Evolutionary conservation across 2,797 vertebrate species (phyloP).

Genomic region (Liasis olivaceus): DNA sequence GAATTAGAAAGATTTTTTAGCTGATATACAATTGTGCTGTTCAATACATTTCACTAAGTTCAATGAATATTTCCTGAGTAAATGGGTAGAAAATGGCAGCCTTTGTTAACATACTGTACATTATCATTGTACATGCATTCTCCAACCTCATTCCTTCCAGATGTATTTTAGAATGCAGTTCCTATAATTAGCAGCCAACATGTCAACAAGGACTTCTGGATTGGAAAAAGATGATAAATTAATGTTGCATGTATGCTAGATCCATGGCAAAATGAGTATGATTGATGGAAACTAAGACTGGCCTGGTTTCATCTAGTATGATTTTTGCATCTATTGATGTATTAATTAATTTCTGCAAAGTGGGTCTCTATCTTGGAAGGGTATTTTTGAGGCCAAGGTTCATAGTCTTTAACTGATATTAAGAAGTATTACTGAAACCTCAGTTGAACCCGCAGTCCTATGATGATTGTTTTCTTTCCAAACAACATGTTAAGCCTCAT

Average conservation of each 20-base stretch:
- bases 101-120: not conserved
- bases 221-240: not conserved
- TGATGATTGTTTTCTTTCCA: constrained; percentile 52
- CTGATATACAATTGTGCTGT: not conserved
- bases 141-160: not conserved
- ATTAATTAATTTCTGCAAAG: constrained; percentile 5
- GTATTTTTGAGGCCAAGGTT: not conserved
- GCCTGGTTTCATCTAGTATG: not conserved
- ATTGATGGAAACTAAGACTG: constrained; percentile 7
- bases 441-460: constrained; percentile 17
- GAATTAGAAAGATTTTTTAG: not conserved
- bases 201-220: not conserved
- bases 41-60: not conserved
- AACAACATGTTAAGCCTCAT: constrained; percentile 39
- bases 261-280: constrained; percentile 17
- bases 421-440: constrained; percentile 13
- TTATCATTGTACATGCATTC: not conserved
- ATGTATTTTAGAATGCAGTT: not conserved
- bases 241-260: not conserved
- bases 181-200: not conserved
- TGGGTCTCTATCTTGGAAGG: not conserved
- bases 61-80: not conserved
- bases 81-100: not conserved
- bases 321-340: not conserved
- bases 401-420: constrained; percentile 40